Base-by-base conservation (phyloP, 2,888 invertebrate genomes). In the Abscondita cerata region DNA sequence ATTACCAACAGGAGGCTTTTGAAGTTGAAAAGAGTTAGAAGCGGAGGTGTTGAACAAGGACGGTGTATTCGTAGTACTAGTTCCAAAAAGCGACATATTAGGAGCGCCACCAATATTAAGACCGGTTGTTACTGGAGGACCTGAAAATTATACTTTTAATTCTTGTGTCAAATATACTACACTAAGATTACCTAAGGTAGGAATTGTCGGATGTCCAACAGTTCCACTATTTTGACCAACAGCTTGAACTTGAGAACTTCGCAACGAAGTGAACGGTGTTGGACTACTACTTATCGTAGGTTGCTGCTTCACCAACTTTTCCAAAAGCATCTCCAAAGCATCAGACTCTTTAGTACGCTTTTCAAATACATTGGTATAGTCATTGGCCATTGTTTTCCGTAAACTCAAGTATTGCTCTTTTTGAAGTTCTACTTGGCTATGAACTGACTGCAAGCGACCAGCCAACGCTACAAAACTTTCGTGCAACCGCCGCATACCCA, bases 391-490 rank as follows among this genome's bases (percentile, higher is more conserved):
- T 70, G 91, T 89, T 75, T 90, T 91, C 34, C 94, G 81, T 46
- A 93, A 84, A 76, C 90, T 91, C n/a, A 93, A 80, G 76, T 91
- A 95, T 68, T 91, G 90, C 59, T 93, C 92, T 79, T 94, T 95
- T 74, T 93, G 92, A 0, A 86, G 85, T 75, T 93, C 91, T 0
- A 95, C 91, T 72, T 86, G 86, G 55, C 83, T 84, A 74, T 96
- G 95, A 0, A 93, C 87, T 2, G 90, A 88, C 73, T 95, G 93
- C 34, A 95, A 80, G 36, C 92, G 88, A 0, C 93, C 95, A n/a
- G 95, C 95, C 59, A 96, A 80, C 0, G 92, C 92, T 31, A 96
- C 89, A 72, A 95, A 87, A 1, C 93, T 91, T 76, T 93, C 93
- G 77, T 95, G 93, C 72, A 95, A 86, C 73, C 92, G 88, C 31